Conservation (phyloP, 2,113 vertebrate genomes). For the Cebidichthys violaceus region DNA sequence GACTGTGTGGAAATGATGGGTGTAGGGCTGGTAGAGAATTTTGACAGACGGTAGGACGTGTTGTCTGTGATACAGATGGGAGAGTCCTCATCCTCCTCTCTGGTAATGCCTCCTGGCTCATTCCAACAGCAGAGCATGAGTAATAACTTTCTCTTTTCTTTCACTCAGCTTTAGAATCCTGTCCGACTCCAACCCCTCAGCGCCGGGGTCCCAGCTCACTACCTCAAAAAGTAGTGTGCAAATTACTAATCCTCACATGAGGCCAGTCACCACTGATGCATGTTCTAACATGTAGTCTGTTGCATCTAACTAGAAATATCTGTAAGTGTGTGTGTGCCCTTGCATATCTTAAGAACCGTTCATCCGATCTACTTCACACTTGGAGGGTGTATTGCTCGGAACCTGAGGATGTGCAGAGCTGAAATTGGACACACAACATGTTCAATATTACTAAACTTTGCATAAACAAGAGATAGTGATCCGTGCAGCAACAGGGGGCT, state of each 20-base stretch:
- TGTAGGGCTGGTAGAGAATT: background rate
- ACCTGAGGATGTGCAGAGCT: background rate
- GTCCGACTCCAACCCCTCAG: conserved; percentile 21
- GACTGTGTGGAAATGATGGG: background rate
- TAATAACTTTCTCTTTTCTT: conserved; percentile 16
- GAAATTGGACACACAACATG: background rate
- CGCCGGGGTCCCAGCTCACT: background rate
- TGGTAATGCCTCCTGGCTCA: conserved; percentile 37
- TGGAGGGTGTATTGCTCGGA: background rate
- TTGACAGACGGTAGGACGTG: conserved; percentile 17
- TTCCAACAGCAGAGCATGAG: conserved; percentile 17
- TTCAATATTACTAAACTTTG: background rate
- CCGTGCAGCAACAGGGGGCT: background rate
- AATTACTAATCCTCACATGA: conserved; percentile 33
- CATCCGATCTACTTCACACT: background rate
- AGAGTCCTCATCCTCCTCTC: conserved; percentile 38
- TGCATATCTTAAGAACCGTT: background rate
- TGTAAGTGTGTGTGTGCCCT: background rate
- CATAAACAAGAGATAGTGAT: background rate
- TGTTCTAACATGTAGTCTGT: background rate
- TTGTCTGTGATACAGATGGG: conserved; percentile 44
- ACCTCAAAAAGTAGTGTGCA: conserved; percentile 31
- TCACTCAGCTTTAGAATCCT: conserved; percentile 15
- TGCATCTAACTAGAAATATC: background rate
- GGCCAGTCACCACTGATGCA: conserved; percentile 11